A percentile compares a stretch with the other conserved stretches of the same genome.
phyloP scores from a whole-genome alignment of 2,113 vertebrate genomes.

The Silurus meridionalis region DNA sequence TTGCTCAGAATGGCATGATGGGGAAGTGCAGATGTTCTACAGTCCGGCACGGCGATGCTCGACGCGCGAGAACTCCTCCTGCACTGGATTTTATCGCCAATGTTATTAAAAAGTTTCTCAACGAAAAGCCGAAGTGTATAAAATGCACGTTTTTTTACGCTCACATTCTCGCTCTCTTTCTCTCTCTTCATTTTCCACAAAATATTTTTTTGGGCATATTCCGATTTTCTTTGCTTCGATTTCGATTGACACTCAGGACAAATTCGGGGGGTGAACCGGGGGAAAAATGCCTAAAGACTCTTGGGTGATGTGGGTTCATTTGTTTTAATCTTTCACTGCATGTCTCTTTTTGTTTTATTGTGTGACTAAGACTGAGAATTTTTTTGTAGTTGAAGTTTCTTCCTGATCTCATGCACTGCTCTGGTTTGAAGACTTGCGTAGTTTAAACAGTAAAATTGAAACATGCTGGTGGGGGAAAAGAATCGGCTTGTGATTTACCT shows the following conservation, averaged over 20 bases:
- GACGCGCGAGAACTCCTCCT: constrained; percentile 72
- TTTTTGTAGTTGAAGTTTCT: background rate
- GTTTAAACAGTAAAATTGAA: background rate
- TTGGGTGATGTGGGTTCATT: constrained; percentile 14
- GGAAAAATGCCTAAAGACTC: constrained; percentile 30
- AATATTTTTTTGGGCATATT: constrained; percentile 64
- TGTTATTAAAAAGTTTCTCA: constrained; percentile 77
- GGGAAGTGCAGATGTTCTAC: constrained; percentile 70
- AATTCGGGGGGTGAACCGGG: constrained; percentile 61
- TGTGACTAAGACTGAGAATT: background rate
- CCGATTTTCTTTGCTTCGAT: constrained; percentile 68
- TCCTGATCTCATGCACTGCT: background rate
- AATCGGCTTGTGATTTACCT: background rate
- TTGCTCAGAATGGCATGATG: constrained; percentile 76
- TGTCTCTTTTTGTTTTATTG: background rate
- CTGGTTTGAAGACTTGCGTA: background rate
- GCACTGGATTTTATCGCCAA: constrained; percentile 76
- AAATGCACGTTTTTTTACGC: constrained; percentile 75
- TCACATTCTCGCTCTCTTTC: constrained; percentile 41
- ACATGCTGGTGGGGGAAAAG: background rate
- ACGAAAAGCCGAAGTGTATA: constrained; percentile 50
- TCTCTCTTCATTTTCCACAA: constrained; percentile 76
- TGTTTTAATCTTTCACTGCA: background rate
- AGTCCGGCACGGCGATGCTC: constrained; percentile 74
- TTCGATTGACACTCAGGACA: constrained; percentile 96